Conservation (phyloP, 1,140 invertebrate genomes). For the Eriosoma lanigerum region DNA sequence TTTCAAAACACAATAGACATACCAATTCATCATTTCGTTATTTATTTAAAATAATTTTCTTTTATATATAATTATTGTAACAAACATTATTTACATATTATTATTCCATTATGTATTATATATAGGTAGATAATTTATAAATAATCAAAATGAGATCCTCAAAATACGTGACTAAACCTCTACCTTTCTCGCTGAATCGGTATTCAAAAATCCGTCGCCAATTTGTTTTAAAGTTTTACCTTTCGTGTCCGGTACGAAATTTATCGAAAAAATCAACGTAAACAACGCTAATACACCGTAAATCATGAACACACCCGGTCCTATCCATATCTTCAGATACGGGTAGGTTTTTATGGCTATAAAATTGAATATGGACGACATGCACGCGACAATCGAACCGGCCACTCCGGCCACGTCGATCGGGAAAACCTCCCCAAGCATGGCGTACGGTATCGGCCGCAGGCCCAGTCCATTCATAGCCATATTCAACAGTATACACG, state of each 20-base stretch:
- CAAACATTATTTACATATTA: too few relatives aligned
- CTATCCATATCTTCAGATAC: slow-evolving; percentile 62
- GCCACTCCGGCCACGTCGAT: slow-evolving; percentile 63
- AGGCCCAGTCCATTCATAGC: slow-evolving; percentile 63
- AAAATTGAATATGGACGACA: slow-evolving; percentile 66
- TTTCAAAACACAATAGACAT: too few relatives aligned
- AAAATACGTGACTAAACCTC: not conserved
- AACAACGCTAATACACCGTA: slow-evolving; percentile 69
- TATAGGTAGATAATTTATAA: too few relatives aligned
- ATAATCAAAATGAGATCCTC: not conserved
- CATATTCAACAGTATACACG: slow-evolving; percentile 59
- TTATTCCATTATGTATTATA: too few relatives aligned
- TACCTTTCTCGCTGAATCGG: not conserved
- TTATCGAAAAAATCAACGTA: slow-evolving; percentile 69
- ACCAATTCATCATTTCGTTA: too few relatives aligned
- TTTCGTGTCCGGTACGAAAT: slow-evolving; percentile 78
- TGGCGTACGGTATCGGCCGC: slow-evolving; percentile 67
- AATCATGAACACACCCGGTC: slow-evolving; percentile 68
- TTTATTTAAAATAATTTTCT: too few relatives aligned
- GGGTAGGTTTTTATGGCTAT: slow-evolving; percentile 74
- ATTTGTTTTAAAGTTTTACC: slow-evolving; percentile 76
- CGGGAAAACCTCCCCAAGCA: slow-evolving; percentile 62
- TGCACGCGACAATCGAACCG: slow-evolving; percentile 63
- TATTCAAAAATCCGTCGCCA: slow-evolving; percentile 52
- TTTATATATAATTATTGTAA: too few relatives aligned